Evolutionary conservation across 2,113 vertebrate species (phyloP).

Genomic region (Coreoperca whiteheadi): DNA sequence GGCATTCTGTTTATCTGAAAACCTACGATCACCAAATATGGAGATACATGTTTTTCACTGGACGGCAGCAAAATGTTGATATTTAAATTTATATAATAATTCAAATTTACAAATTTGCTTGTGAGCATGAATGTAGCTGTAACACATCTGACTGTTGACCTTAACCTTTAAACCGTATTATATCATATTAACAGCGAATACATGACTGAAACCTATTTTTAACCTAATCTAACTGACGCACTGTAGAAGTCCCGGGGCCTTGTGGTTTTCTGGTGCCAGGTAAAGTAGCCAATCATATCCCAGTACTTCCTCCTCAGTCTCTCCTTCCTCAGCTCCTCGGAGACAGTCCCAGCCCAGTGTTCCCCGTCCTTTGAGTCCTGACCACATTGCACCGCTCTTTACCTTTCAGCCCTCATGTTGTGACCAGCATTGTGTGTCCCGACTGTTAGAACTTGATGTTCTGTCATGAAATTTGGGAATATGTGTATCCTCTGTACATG

Average conservation of each 20-base stretch:
- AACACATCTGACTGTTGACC: constrained; percentile 43
- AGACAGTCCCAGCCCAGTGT: constrained; percentile 56
- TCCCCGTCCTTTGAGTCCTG: constrained; percentile 49
- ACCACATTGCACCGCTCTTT: constrained; percentile 36
- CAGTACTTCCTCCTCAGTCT: constrained; percentile 72
- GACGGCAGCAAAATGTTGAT: background rate
- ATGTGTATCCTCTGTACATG: constrained; percentile 31
- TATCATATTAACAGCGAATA: constrained; percentile 52
- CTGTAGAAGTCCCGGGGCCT: constrained; percentile 91
- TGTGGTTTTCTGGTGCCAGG: constrained; percentile 95
- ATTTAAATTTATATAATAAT: background rate
- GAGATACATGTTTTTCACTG: constrained; percentile 22
- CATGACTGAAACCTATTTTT: constrained; percentile 79
- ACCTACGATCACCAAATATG: no score
- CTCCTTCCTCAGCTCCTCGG: constrained; percentile 39
- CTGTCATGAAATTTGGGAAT: constrained; percentile 16
- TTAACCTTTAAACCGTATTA: constrained; percentile 43
- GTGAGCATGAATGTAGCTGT: constrained; percentile 37
- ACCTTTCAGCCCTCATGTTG: constrained; percentile 62
- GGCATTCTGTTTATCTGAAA: background rate
- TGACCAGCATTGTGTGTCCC: constrained; percentile 28
- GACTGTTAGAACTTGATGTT: constrained; percentile 15
- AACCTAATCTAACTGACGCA: constrained; percentile 82
- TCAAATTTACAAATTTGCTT: background rate
- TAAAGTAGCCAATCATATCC: constrained; percentile 85